phyloP scores from a whole-genome alignment of 2,113 vertebrate species.

The Chloropsis cyanopogon region DNA sequence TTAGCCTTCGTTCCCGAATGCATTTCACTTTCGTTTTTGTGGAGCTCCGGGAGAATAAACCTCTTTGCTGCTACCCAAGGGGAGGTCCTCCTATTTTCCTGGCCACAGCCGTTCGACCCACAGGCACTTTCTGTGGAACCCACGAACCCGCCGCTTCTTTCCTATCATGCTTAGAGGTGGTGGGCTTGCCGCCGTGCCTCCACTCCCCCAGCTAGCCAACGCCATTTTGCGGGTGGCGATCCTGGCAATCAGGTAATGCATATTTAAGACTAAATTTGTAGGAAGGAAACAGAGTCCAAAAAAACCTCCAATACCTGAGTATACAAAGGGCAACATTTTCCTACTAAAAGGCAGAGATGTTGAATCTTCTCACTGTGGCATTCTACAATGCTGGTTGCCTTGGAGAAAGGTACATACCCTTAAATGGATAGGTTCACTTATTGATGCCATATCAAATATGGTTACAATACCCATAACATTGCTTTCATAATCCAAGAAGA shows the following conservation, averaged over 20 bases:
- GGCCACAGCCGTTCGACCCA: too few species aligned
- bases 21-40: too few species aligned
- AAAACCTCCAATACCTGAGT: background rate
- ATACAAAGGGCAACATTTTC: background rate
- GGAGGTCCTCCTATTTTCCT: too few species aligned
- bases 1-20: too few species aligned
- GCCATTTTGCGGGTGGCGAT: too few species aligned
- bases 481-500: background rate
- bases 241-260: background rate
- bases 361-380: background rate
- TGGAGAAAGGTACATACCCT: background rate
- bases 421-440: background rate
- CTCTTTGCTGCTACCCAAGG: too few species aligned
- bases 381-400: background rate
- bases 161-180: too few species aligned
- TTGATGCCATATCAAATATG: background rate
- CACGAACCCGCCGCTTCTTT: too few species aligned
- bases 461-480: background rate
- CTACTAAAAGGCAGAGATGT: background rate
- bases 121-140: too few species aligned
- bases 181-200: too few species aligned
- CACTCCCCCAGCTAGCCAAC: too few species aligned
- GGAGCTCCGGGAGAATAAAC: too few species aligned
- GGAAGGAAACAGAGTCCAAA: background rate
- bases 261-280: background rate